Evolutionary conservation across 1,140 invertebrate species (phyloP).

Genomic region (Daktulosphaira vitifoliae): DNA sequence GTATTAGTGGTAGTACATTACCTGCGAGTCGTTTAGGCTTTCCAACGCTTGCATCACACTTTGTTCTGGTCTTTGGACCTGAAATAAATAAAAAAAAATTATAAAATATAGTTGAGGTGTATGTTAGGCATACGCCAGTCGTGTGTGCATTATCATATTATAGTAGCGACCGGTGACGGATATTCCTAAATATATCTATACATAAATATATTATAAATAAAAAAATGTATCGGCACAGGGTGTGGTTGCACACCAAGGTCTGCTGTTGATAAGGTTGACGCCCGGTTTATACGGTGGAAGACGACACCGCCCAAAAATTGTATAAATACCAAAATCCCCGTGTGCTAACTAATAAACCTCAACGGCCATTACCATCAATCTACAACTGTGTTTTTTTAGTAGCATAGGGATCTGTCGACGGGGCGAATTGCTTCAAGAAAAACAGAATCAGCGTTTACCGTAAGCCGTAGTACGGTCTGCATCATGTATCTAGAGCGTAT

Average conservation of each 20-base stretch:
- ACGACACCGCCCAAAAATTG: conserved; percentile 13
- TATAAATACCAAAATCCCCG: neutral
- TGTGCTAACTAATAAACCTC: too few relatives aligned
- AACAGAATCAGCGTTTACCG: too few relatives aligned
- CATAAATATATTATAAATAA: too few relatives aligned
- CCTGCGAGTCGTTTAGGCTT: conserved; percentile 82
- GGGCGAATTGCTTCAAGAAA: too few relatives aligned
- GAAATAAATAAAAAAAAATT: conserved; percentile 46
- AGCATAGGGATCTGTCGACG: too few relatives aligned
- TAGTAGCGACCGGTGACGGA: neutral
- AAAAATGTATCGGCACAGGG: conserved; percentile 15
- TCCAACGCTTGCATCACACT: conserved; percentile 91
- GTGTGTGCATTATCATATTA: neutral
- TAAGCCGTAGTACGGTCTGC: too few relatives aligned
- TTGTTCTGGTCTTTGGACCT: conserved; percentile 84
- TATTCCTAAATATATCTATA: conserved; percentile 19
- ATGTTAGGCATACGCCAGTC: conserved; percentile 5
- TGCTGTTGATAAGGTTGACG: conserved; percentile 18
- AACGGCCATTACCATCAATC: too few relatives aligned
- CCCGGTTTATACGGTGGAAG: conserved; percentile 11
- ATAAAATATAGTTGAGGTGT: neutral
- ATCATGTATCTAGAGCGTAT: too few relatives aligned
- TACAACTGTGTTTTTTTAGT: too few relatives aligned
- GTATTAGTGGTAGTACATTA: too few relatives aligned
- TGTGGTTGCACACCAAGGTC: conserved; percentile 31